Base-by-base conservation (phyloP, 1,140 invertebrate genomes). In the Eciton burchellii region DNA sequence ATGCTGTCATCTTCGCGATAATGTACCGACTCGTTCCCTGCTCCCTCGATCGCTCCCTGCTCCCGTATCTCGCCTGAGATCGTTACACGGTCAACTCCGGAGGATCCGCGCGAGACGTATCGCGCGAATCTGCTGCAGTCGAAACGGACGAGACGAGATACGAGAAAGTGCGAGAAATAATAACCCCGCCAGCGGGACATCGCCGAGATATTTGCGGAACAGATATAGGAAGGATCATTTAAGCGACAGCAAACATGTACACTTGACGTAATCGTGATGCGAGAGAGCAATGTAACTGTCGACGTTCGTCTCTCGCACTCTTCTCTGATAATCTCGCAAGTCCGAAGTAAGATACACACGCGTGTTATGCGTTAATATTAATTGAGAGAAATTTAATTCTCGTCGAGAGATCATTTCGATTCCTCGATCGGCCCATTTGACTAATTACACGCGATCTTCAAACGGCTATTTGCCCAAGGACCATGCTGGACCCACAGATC, bases 1-100 rank as follows among this genome's bases (percentile, higher is more conserved):
- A 90, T 89, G 91, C 90, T 94, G 93, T 93, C 89, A 90, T 90
- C 86, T 90, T 89, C 81, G 85, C 86, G 86, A 85, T 91, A 85
- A 87, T 89, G 81, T 87, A 83, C 81, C 73, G 77, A 83, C 83
- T 68, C 84, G 72, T 82, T 71, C 83, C 77, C 66, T 86, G 72
- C 35, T 35, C 88, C 81, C 85, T 84, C 85, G 70, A 79, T 89
- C 79, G 73, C 74, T 72, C 66, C 59, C 82, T 83, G 74, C 84
- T 83, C 88, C 88, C 84, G 84, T 88, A 90, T 91, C 88, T 91
- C 73, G 82, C 52, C 89, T 89, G 83, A 91, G 90, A 89, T 91
- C 84, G 90, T 90, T 89, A 88, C 81, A 71, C 77, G 82, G 89
- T 90, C 84, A 85, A 89, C 83, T 88, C 89, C 83, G 84, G 83